Base-by-base conservation (phyloP, 1,140 invertebrate species). In the Eriocheir sinensis region DNA sequence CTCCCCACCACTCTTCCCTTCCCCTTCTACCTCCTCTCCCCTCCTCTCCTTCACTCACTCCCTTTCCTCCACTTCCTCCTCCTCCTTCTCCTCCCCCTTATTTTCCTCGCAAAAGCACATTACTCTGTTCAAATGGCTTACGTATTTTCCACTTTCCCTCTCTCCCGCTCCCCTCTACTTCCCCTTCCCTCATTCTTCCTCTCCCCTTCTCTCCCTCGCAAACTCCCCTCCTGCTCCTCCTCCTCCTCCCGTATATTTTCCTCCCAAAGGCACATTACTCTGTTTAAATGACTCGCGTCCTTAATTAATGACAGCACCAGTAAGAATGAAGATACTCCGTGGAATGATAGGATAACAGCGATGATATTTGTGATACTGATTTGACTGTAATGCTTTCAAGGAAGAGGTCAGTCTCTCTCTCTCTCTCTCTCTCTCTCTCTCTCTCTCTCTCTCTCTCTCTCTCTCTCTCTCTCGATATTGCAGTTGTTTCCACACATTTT, bases 391-490 rank as follows among this genome's bases (percentile, higher is more conserved):
- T 72, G 60, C 21, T 21, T 72, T 72, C 27, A 72, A 21, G n/a
- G 27, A 72, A 72, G n/a, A n/a, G n/a, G n/a, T n/a, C n/a, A n/a
- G n/a, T n/a, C n/a, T n/a, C n/a, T n/a, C n/a, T n/a, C n/a, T n/a
- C n/a, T n/a, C 60, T 21, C 21, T 72, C 60, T 72, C 60, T 72
- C 60, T 72, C 60, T 72, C 60, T 72, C 60, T 72, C 60, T 72
- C 60, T n/a, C 30, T 72, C 60, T 40, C 83, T 72, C 60, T 72
- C 60, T 72, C 60, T 72, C 60, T 72, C 60, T 72, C 60, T 72
- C 60, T 72, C 60, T 72, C 60, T 72, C 60, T 72, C 60, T 72
- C 60, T 86, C 83, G 60, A 72, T 72, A 72, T 72, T 72, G 36
- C 36, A 38, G 36, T 32, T 36, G 36, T 36, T 41, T 0, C 9